Evolutionary conservation across 2,797 vertebrate genomes (phyloP), one percentile per base, ranked within the genome.

Genomic region (Dermochelys coriacea): DNA sequence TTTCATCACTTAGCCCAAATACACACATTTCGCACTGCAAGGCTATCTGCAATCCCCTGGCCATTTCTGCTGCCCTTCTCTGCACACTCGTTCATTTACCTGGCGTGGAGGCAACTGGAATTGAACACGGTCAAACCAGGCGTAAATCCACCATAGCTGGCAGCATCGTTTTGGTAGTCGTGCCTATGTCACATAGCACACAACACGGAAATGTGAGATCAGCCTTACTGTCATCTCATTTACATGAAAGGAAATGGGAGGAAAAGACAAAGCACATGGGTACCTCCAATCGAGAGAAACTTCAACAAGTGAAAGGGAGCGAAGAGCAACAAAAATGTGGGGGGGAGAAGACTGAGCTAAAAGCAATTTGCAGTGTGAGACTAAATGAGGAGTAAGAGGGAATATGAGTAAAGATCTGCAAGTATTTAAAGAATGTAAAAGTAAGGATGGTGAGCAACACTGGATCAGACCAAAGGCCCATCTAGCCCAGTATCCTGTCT

Each of bases 251-350:
- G 41, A 64, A 80, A 34, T 9, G 5, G 18, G 7, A 57, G 57
- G 29, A 82, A 41, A 23, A 82, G n/a, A n/a, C 0, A 2, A 47
- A 1, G 18, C 4, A 25, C 12, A 3, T 12, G 7, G 51, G n/a
- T 52, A 2, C 3, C 25, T 27, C n/a, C 21, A 34, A 68, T 31
- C 8, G 15, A 0, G 1, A 16, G 1, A 12, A n/a, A 10, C 18
- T 37, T 71, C n/a, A 61, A 89, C 54, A 5, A 31, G 37, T 5
- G 4, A 0, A 41, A 54, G 68, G 75, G 37, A 80, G n/a, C 8
- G 31, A 52, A 37, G 85, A 9, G 80, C 52, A 10, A 8, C 21
- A 47, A 52, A 15, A 79, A 27, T 8, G 12, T 31, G 11, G 2
- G n/a, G 18, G 51, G 15, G 50, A 21, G 61, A 4, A 34, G 34